Conservation (phyloP, 2,113 vertebrate species). For the Leuciscus idus region DNA sequence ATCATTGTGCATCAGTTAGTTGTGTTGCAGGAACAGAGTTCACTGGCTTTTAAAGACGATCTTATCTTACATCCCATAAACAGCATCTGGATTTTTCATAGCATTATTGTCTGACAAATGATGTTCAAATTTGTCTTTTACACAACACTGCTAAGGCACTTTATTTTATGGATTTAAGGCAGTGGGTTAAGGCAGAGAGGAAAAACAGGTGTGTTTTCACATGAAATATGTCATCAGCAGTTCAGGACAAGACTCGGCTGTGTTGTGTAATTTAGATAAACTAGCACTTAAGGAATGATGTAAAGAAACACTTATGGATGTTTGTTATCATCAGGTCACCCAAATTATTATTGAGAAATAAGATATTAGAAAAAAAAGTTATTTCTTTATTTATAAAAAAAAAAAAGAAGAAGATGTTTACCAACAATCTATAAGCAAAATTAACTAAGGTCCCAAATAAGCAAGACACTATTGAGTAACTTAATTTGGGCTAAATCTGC, state of each 20-base stretch:
- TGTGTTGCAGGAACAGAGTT: constrained; percentile 16
- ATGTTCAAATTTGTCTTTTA: constrained; percentile 15
- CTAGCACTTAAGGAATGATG: background rate
- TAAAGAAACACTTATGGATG: background rate
- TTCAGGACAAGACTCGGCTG: background rate
- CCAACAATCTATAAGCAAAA: background rate
- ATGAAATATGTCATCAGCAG: background rate
- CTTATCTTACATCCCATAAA: background rate
- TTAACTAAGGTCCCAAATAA: background rate
- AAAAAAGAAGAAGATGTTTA: background rate
- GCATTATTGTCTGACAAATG: constrained; percentile 27
- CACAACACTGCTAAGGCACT: background rate
- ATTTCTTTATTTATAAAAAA: background rate
- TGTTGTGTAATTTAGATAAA: background rate
- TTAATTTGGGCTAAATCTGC: background rate
- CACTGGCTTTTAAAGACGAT: constrained; percentile 59
- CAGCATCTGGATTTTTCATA: constrained; percentile 61
- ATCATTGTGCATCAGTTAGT: constrained; percentile 66
- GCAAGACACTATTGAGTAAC: background rate
- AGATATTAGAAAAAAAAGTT: background rate
- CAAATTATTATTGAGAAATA: background rate
- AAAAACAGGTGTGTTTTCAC: constrained; percentile 9
- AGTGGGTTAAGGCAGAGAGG: background rate
- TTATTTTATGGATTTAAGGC: constrained; percentile 9
- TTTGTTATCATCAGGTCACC: background rate